Conservation (phyloP, 2,113 vertebrate genomes). For the Emydura subglobosa region DNA sequence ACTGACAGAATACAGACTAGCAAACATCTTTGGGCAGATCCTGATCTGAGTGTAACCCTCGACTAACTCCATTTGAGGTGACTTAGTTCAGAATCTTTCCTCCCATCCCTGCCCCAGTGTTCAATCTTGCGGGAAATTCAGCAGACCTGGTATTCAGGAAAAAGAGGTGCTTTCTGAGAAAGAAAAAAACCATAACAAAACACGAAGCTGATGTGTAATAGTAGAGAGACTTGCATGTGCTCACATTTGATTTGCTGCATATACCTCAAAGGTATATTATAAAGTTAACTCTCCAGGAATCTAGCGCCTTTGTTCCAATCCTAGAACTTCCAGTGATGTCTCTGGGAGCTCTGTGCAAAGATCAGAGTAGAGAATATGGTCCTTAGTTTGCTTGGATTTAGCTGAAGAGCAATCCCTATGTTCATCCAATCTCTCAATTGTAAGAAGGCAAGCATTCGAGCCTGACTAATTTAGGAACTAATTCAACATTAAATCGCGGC, state of each 20-base stretch:
- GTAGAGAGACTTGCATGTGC: not conserved
- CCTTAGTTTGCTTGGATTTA: not conserved
- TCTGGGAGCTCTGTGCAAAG: conserved; percentile 3
- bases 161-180: not conserved
- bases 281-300: not conserved
- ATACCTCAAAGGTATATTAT: not conserved
- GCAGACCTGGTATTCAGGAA: not conserved
- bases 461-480: conserved; percentile 66
- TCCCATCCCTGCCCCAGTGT: not conserved
- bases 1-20: not conserved
- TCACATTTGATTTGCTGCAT: not conserved
- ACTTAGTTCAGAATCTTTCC: not conserved
- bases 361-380: not conserved
- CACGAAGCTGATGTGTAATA: rapidly evolving
- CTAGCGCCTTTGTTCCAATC: not conserved
- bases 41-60: not conserved
- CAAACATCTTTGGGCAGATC: rapidly evolving
- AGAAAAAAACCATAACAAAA: not conserved
- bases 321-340: not conserved
- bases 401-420: conserved; percentile 52
- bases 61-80: not conserved
- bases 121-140: not conserved
- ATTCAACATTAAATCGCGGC: conserved; percentile 63
- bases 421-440: not conserved
- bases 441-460: conserved; percentile 35